A percentile compares a stretch with the other conserved stretches of the same genome.
Conservation (phyloP, 2,113 vertebrate genomes). For the Rhinogobius similis region DNA sequence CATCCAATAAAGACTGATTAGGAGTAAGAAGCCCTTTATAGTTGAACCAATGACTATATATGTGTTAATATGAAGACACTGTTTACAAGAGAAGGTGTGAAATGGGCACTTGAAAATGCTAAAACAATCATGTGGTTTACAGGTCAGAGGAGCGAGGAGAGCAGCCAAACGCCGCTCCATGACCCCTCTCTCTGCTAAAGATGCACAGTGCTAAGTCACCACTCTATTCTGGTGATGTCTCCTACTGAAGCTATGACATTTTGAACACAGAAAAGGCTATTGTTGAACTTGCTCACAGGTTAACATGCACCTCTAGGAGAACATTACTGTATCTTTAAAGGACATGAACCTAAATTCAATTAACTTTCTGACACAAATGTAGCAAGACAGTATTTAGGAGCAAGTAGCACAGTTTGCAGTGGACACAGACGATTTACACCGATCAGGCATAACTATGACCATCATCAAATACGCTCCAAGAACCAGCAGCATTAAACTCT, state of each 20-base stretch:
- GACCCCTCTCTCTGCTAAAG: conserved; percentile 31
- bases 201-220: conserved; percentile 61
- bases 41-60: conserved; percentile 69
- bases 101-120: conserved; percentile 59
- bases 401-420: conserved; percentile 50
- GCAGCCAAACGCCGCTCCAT: conserved; percentile 54
- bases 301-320: conserved; percentile 68
- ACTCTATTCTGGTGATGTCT: conserved; percentile 40
- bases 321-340: conserved; percentile 59
- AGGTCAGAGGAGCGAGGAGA: conserved; percentile 44
- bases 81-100: conserved; percentile 46
- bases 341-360: conserved; percentile 50
- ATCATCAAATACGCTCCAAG: neutral
- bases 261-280: conserved; percentile 37
- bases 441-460: conserved; percentile 4
- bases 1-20: conserved; percentile 76
- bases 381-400: conserved; percentile 43
- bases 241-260: conserved; percentile 51
- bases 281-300: conserved; percentile 52
- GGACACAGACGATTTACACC: conserved; percentile 34
- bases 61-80: conserved; percentile 45
- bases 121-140: conserved; percentile 46
- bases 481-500: neutral
- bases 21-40: conserved; percentile 82
- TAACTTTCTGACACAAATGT: conserved; percentile 23